phyloP scores from a whole-genome alignment of 1,140 invertebrate species.

The Apis laboriosa region DNA sequence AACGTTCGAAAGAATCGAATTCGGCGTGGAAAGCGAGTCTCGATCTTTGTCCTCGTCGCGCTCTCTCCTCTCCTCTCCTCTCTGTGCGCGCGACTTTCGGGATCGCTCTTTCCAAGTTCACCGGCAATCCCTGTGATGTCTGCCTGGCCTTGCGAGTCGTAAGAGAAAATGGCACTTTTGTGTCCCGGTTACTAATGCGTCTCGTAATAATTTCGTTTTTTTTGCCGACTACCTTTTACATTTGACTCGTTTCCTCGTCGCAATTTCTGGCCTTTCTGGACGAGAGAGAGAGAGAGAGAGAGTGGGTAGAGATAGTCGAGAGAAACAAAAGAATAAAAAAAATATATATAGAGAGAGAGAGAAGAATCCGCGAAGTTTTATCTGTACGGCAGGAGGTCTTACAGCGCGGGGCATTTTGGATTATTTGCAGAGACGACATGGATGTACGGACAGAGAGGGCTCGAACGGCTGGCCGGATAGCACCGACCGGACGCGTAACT shows the following conservation, averaged over 20 bases:
- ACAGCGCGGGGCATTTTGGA: constrained; percentile 16
- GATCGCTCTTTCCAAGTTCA: constrained; percentile 66
- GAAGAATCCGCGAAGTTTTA: constrained; percentile 13
- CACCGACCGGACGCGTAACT: constrained; percentile 75
- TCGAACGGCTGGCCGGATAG: constrained; percentile 75
- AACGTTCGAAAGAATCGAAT: constrained; percentile 23
- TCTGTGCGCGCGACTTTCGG: constrained; percentile 30
- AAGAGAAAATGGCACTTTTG: constrained; percentile 67
- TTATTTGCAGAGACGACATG: constrained; percentile 71
- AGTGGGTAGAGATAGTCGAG: constrained; percentile 1
- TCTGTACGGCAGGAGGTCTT: neutral
- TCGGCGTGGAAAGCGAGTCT: neutral
- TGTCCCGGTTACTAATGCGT: constrained; percentile 55
- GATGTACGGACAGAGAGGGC: constrained; percentile 75
- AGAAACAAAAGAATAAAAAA: neutral
- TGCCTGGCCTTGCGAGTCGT: constrained; percentile 46
- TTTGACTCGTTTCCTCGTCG: constrained; percentile 18
- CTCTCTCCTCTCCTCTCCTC: constrained; percentile 19
- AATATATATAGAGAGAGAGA: neutral
- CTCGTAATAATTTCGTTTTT: constrained; percentile 56
- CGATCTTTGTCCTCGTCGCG: neutral
- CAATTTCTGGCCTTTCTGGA: neutral
- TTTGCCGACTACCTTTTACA: constrained; percentile 48
- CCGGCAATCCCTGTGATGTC: constrained; percentile 65
- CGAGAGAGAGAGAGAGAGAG: neutral